Base-by-base conservation (phyloP, 2,888 invertebrate genomes). In the Belgica antarctica region DNA sequence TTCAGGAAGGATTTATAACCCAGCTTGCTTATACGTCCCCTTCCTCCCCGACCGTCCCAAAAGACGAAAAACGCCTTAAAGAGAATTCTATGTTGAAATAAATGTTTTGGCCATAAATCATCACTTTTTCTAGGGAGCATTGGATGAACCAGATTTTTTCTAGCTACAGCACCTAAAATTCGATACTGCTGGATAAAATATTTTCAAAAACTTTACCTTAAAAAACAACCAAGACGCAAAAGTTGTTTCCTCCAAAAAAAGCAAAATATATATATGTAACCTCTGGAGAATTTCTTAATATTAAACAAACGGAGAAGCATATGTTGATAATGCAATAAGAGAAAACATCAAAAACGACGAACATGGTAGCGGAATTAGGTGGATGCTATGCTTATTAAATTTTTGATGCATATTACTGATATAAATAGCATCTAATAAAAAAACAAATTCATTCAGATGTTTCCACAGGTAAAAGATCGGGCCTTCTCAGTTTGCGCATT, bases 51-150 rank as follows among this genome's bases (percentile, higher is more conserved):
- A 41, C 41, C 15, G 22, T 3, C 52, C 8, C 36, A 25, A 63
- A 63, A 66, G 25, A 34, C 19, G 22, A 25, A 27, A 47, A 34
- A 22, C 22, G 68, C 47, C 22, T 52, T 31, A 68, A 46, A 31
- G 25, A 34, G 19, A 62, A 62, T 31, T n/a, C 15, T 27, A 46
- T 65, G 65, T 25, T 46, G 22, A 57, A 68, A 66, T 66, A 47
- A 68, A 68, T 68, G 68, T 68, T 68, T 28, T 34, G 47, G 24
- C 68, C 57, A 68, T 68, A 68, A 68, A 68, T 68, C 68, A 68
- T 68, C 68, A 68, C 57, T 68, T 68, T 57, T 68, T 27, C 59
- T 27, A 27, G 2, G 2, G 3, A 27, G 27, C 27, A 19, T 59
- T 59, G 34, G 19, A 62, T 31, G 62, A 28, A 62, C 28, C 62